Evolutionary conservation across 1,140 invertebrate genomes (phyloP), one percentile per base, ranked within the genome.

Genomic region (Coelopa frigida): DNA sequence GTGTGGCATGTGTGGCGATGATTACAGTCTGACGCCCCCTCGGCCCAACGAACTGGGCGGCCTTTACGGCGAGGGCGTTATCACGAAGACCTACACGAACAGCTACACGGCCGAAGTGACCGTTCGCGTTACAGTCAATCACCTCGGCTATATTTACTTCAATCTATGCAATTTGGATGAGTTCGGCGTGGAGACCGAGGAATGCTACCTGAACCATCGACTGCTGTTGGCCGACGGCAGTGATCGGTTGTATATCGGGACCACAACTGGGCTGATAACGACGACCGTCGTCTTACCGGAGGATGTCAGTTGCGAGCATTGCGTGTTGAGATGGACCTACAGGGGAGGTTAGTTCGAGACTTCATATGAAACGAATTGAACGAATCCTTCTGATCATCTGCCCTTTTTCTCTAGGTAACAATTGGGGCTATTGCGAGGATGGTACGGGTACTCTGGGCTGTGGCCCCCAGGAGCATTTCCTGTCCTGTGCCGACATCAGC

Each of bases 241-340:
- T 5, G 51, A 61, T 21, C 48, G 45, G 43, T 56, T 62, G 21
- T 3, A 52, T 0, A 61, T 73, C 44, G 56, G 53, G 8, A 24
- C 17, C 5, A 45, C 50, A 36, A 24, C 46, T 1, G 72, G 66
- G 6, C 55, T 53, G 23, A 70, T 74, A 32, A 55, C 70, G 24
- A 58, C 73, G n/a, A 50, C 41, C 1, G 57, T 75, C 3, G 8
- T 57, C 4, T 56, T 82, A 5, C 82, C 84, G 0, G 15, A 58
- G 4, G 64, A 58, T 23, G n/a, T 85, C 3, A 74, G 59, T 2
- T 86, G 83, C 56, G 38, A 75, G 4, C 76, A 79, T 33, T 85
- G 83, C 58, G 78, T 84, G 0, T 55, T 86, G 3, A 74, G 83
- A 45, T 85, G 83, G 83, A 76, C 76, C 46, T 85, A 85, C 52